Evolutionary conservation across 2,888 invertebrate genomes (phyloP).

Genomic region (Deroplatys truncata): DNA sequence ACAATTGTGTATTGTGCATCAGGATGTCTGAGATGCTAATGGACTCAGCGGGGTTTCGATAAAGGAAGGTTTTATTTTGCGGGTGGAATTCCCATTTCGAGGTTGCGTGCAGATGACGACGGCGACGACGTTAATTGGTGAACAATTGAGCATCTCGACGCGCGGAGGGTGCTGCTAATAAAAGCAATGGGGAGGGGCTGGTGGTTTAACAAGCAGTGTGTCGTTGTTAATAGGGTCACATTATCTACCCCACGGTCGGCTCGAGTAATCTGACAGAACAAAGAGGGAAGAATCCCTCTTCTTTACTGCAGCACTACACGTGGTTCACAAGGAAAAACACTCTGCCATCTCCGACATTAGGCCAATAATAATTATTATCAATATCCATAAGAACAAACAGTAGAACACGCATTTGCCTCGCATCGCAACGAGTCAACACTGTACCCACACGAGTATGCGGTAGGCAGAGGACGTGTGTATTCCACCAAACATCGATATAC

Average conservation of each 20-base stretch:
- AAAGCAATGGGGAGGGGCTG: conserved; percentile 4
- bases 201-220: conserved; percentile 16
- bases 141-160: conserved; percentile 23
- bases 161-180: conserved; percentile 9
- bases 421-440: too few relatives aligned
- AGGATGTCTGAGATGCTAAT: too few relatives aligned
- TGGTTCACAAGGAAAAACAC: neutral
- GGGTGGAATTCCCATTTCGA: neutral
- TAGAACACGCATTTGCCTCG: too few relatives aligned
- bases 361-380: neutral
- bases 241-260: conserved; percentile 20
- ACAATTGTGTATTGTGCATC: too few relatives aligned
- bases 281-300: conserved; percentile 2
- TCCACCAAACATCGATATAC: too few relatives aligned
- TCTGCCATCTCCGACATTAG: neutral
- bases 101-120: neutral
- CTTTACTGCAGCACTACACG: neutral
- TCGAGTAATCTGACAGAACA: conserved; percentile 24
- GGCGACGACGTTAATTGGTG: conserved; percentile 17
- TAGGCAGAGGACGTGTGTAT: too few relatives aligned
- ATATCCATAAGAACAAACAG: too few relatives aligned
- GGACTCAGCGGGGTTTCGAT: too few relatives aligned
- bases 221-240: conserved; percentile 22
- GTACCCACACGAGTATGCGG: too few relatives aligned
- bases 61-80: neutral